Conservation (phyloP, 2,113 vertebrate species). For the Tor tambroides region DNA sequence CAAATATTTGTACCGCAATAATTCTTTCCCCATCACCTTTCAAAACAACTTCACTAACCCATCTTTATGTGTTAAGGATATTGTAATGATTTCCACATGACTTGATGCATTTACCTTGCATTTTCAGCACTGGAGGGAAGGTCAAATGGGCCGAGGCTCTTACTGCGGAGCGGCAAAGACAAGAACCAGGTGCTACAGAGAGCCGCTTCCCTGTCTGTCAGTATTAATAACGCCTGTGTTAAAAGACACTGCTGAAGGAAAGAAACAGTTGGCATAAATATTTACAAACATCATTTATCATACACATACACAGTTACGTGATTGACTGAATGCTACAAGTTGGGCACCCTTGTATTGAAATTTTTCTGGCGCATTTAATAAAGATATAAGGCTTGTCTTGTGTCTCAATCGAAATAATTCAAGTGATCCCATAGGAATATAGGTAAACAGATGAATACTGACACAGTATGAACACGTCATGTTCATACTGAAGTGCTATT, state of each 20-base stretch:
- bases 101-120: slow-evolving; percentile 37
- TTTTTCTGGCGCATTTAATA: neutral
- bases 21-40: slow-evolving; percentile 1
- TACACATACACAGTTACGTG: neutral
- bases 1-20: slow-evolving; percentile 7
- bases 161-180: neutral
- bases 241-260: neutral
- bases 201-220: slow-evolving; percentile 21
- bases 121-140: slow-evolving; percentile 20
- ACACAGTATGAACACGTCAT: too few species aligned
- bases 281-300: neutral
- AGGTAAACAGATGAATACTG: neutral
- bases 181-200: slow-evolving; percentile 15
- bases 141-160: neutral
- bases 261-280: neutral
- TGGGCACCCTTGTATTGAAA: neutral
- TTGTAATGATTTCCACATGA: neutral
- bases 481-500: slow-evolving; percentile 58
- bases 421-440: neutral
- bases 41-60: slow-evolving; percentile 19
- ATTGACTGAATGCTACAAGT: neutral
- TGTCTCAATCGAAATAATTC: neutral
- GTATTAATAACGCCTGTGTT: slow-evolving; percentile 13
- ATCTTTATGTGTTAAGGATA: slow-evolving; percentile 21
- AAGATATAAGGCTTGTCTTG: neutral